Evolutionary conservation across 2,888 invertebrate species (phyloP).

Genomic region (Buathra laborator): DNA sequence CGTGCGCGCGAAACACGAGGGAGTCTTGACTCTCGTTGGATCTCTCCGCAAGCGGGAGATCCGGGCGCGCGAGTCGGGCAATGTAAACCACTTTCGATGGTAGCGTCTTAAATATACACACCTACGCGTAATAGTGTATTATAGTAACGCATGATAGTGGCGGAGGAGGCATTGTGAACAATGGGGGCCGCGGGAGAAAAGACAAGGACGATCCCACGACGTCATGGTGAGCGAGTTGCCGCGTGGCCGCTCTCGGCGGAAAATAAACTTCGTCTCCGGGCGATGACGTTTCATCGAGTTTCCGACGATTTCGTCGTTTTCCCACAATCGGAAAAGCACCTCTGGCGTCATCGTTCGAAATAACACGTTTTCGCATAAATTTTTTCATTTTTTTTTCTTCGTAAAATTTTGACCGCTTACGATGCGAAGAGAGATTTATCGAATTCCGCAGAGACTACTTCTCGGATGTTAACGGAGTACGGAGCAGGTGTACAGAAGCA

Average conservation of each 20-base stretch:
- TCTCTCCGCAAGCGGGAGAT: slow-evolving; percentile 1
- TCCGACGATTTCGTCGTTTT: slow-evolving; percentile 25
- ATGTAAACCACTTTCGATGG: slow-evolving; percentile 83
- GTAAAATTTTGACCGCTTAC: not conserved
- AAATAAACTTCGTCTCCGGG: slow-evolving; percentile 53
- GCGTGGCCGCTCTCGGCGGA: slow-evolving; percentile 46
- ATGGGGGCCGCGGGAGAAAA: slow-evolving; percentile 84
- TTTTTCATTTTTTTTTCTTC: not conserved
- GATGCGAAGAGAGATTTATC: slow-evolving; percentile 13
- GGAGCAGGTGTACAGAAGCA: slow-evolving; percentile 26
- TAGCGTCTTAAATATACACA: slow-evolving; percentile 66
- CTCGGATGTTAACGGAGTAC: not conserved
- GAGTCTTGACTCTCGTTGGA: slow-evolving; percentile 30
- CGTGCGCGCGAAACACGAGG: slow-evolving; percentile 25
- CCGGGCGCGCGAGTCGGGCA: slow-evolving; percentile 65
- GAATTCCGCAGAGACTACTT: slow-evolving; percentile 23
- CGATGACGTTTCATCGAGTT: slow-evolving; percentile 64
- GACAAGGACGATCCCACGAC: slow-evolving; percentile 85
- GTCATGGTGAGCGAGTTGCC: slow-evolving; percentile 71
- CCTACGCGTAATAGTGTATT: slow-evolving; percentile 48
- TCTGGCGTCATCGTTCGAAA: not conserved
- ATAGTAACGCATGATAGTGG: slow-evolving; percentile 58
- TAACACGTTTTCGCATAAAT: not conserved
- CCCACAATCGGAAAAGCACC: too few relatives aligned
- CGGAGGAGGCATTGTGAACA: slow-evolving; percentile 74